phyloP scores from a whole-genome alignment of 92 coral and sea anemone species.

The Epizoanthus illoricatus region DNA sequence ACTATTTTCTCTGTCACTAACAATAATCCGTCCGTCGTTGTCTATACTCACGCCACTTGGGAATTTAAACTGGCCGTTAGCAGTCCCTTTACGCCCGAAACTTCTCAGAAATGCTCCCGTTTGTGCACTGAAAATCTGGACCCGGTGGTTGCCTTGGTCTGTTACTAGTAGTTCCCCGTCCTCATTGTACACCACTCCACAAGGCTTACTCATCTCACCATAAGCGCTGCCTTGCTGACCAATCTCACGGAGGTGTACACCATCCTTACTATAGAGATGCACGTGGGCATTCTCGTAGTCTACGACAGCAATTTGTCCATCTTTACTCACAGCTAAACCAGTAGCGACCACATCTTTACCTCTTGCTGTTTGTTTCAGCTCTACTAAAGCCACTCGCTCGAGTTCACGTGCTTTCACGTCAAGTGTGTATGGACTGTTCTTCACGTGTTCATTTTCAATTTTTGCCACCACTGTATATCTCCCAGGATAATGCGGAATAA shows the following conservation, averaged over 20 bases:
- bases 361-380: conserved; percentile 60
- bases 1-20: no score
- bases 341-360: conserved; percentile 69
- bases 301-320: conserved; percentile 1
- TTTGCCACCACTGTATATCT: neutral
- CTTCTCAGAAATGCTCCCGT: no score
- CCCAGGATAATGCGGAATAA: neutral
- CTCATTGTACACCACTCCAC: neutral
- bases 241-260: neutral
- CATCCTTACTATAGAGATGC: neutral
- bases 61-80: no score
- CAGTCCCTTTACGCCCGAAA: no score
- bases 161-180: neutral
- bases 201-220: neutral
- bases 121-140: no score
- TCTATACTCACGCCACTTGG: no score
- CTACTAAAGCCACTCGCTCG: neutral
- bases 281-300: neutral
- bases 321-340: conserved; percentile 64
- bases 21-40: no score
- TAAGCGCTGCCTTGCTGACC: neutral
- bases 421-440: conserved; percentile 4
- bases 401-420: neutral
- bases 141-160: neutral
- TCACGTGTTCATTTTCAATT: neutral